Conservation (phyloP, 53 echinoderm and acorn worm species). For the Echinometra lucunter region DNA sequence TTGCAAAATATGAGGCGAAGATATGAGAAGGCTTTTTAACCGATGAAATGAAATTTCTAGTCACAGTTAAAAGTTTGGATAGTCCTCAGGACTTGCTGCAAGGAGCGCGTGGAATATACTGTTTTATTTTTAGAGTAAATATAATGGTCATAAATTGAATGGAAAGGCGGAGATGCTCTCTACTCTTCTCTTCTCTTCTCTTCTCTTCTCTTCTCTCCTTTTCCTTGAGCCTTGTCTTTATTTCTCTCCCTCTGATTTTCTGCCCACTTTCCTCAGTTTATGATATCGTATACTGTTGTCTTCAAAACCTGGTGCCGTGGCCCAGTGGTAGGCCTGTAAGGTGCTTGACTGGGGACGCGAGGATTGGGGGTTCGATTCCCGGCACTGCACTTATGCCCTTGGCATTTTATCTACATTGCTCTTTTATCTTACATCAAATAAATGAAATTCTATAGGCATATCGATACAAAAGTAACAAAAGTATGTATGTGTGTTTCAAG, state of each 20-base stretch:
- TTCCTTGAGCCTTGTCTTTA: neutral
- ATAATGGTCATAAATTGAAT: constrained; percentile 18
- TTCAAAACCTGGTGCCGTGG: too few species aligned
- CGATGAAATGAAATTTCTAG: constrained; percentile 44
- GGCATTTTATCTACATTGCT: too few species aligned
- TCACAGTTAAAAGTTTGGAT: constrained; percentile 54
- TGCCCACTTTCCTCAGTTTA: neutral
- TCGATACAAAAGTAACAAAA: too few species aligned
- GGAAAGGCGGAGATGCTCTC: neutral
- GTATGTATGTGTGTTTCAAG: too few species aligned
- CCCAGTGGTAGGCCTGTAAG: too few species aligned
- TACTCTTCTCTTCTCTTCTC: neutral
- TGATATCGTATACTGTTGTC: too few species aligned
- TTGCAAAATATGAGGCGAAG: neutral
- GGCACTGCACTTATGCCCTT: too few species aligned
- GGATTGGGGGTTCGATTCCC: too few species aligned
- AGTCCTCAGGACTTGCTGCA: neutral
- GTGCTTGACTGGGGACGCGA: too few species aligned
- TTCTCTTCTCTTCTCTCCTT: neutral
- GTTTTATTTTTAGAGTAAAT: constrained; percentile 47
- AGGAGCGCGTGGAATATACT: neutral
- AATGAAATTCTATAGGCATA: too few species aligned
- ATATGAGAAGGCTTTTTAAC: neutral
- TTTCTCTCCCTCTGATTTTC: too few species aligned
- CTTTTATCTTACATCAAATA: too few species aligned